Evolutionary conservation across 2,113 vertebrate species (phyloP).

Genomic region (Telmatochromis sp.): DNA sequence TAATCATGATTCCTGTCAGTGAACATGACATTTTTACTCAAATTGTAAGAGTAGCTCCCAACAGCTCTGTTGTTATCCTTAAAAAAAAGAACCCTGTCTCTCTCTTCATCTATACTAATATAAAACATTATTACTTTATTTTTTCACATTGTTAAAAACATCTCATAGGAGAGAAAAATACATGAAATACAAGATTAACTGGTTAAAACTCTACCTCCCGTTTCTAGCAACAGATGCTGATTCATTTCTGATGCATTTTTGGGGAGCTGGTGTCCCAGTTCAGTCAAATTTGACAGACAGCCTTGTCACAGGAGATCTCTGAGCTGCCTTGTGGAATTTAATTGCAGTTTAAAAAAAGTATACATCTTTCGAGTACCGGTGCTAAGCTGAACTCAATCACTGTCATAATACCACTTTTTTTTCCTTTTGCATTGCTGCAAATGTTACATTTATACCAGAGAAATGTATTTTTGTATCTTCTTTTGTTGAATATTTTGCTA

Average conservation of each 20-base stretch:
- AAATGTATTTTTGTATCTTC: neutral
- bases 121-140: neutral
- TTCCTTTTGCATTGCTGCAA: neutral
- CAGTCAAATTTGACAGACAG: conserved; percentile 37
- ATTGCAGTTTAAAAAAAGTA: conserved; percentile 8
- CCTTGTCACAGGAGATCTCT: conserved; percentile 10
- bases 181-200: neutral
- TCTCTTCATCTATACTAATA: neutral
- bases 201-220: neutral
- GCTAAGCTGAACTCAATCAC: neutral
- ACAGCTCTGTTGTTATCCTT: neutral
- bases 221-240: conserved; percentile 6
- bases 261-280: conserved; percentile 16
- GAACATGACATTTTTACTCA: neutral
- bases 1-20: neutral
- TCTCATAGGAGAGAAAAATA: neutral
- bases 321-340: conserved; percentile 3
- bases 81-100: neutral
- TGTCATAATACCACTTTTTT: neutral
- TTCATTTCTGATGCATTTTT: conserved; percentile 2
- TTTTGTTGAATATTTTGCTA: neutral
- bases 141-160: neutral
- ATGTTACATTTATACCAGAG: neutral
- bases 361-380: neutral
- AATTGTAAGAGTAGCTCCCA: neutral